Evolutionary conservation across 1,140 invertebrate genomes (phyloP).

Genomic region (Bombyx mori): DNA sequence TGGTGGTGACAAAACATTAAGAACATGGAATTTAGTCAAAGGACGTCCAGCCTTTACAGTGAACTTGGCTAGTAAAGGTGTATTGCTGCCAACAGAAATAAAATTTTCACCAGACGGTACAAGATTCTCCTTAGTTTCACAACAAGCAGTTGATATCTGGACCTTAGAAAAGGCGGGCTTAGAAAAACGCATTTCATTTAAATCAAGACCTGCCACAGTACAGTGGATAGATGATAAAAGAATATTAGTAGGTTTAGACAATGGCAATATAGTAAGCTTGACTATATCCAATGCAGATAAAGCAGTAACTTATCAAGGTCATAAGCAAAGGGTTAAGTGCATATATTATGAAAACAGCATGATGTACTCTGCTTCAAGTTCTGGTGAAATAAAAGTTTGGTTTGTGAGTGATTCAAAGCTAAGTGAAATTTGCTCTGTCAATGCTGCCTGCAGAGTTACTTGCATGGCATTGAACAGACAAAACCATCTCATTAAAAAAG

Average conservation of each 20-base stretch:
- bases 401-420: conserved; percentile 66
- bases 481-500: conserved; percentile 58
- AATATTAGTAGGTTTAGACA: conserved; percentile 79
- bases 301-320: conserved; percentile 71
- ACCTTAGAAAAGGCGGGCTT: conserved; percentile 80
- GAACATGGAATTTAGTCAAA: conserved; percentile 96
- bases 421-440: conserved; percentile 61
- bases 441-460: conserved; percentile 75
- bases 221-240: conserved; percentile 75
- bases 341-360: conserved; percentile 69
- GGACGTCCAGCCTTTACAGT: conserved; percentile 90
- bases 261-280: conserved; percentile 77
- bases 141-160: conserved; percentile 82
- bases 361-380: conserved; percentile 79
- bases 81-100: conserved; percentile 68
- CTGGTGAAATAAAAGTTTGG: conserved; percentile 87
- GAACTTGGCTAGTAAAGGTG: conserved; percentile 81
- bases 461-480: conserved; percentile 70
- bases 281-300: conserved; percentile 66
- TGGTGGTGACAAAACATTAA: conserved; percentile 85
- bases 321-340: conserved; percentile 79
- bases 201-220: conserved; percentile 75
- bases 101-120: conserved; percentile 79
- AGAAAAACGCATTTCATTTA: conserved; percentile 72
- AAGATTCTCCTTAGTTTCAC: conserved; percentile 80